These are phyloP conservation scores for Athrips mouffetella DNA, from an alignment of 2,888 invertebrate genomes.

Conservation along the genomic window DNA sequence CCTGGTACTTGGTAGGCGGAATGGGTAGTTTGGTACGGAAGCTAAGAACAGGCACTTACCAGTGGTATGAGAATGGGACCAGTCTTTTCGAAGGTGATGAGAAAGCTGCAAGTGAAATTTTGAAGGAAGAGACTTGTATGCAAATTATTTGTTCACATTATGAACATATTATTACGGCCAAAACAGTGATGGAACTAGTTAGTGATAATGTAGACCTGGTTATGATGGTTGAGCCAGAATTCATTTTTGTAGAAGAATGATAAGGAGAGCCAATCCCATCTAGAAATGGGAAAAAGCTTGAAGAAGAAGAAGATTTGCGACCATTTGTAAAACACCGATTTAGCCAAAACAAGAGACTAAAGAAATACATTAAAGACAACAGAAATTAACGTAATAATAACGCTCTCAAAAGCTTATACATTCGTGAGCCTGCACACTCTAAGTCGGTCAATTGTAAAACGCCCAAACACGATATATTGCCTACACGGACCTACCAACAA, in stretches of 20 bases:
- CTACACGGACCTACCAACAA: conserved; percentile 40
- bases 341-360: background rate
- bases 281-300: too few species aligned
- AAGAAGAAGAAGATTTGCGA: too few species aligned
- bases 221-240: too few species aligned
- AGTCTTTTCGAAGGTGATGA: too few species aligned
- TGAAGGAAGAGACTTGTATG: too few species aligned
- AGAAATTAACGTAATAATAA: background rate
- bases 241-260: too few species aligned
- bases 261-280: too few species aligned
- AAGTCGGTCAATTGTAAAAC: conserved; percentile 20
- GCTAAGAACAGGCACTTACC: conserved; percentile 4
- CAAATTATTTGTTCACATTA: background rate
- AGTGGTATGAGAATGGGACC: background rate
- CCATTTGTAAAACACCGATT: too few species aligned
- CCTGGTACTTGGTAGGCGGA: background rate
- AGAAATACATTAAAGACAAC: background rate
- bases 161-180: too few species aligned
- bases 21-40: background rate
- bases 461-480: conserved; percentile 26
- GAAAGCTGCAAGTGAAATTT: too few species aligned
- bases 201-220: too few species aligned
- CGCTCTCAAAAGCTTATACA: background rate
- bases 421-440: conserved; percentile 4
- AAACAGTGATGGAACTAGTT: too few species aligned